Evolutionary conservation across 2,797 vertebrate genomes (phyloP).

Genomic region (Eulemur coronatus): DNA sequence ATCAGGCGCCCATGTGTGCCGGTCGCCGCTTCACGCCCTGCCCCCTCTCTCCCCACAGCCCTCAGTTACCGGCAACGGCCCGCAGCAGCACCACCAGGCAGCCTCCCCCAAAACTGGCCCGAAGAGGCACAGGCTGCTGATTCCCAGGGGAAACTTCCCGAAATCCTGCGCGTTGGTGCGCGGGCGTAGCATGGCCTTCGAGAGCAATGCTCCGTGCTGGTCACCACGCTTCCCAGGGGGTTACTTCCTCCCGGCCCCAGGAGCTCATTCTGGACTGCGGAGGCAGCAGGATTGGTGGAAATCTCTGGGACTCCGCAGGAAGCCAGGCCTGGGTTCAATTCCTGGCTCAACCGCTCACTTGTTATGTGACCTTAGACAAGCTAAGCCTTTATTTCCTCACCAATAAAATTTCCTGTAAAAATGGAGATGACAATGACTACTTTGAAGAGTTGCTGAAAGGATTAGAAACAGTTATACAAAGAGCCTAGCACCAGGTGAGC

Average conservation of each 20-base stretch:
- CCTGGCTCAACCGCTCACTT: not conserved
- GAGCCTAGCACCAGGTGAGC: not conserved
- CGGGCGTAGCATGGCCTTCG: not conserved
- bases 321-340: conserved; percentile 42
- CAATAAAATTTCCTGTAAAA: not conserved
- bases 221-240: not conserved
- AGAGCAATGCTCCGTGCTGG: not conserved
- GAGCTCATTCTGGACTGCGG: not conserved
- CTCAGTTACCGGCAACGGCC: not conserved
- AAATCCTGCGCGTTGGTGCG: not conserved
- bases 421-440: not conserved
- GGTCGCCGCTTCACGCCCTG: not conserved
- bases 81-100: not conserved
- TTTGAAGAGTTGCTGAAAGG: not conserved
- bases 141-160: not conserved
- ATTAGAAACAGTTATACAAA: conserved; percentile 29
- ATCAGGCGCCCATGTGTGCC: conserved; percentile 57
- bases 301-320: not conserved
- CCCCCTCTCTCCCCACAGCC: not conserved
- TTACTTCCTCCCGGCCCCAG: not conserved
- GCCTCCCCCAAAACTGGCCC: not conserved
- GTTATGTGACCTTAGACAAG: not conserved
- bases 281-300: not conserved
- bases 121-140: not conserved
- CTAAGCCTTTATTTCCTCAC: not conserved